Conservation (phyloP, 2,797 vertebrate species). For the Enteromius anoplus region DNA sequence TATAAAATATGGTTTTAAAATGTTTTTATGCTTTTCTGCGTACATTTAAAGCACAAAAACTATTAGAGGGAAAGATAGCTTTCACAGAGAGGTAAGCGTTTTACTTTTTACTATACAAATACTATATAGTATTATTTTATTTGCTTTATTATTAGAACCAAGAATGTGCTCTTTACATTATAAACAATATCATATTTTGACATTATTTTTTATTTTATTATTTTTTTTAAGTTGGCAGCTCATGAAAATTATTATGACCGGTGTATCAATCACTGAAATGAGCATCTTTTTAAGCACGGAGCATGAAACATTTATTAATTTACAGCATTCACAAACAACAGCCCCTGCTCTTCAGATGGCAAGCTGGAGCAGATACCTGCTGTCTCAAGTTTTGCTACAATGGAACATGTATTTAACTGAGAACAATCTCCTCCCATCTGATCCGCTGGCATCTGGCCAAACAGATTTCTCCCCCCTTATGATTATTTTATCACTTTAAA, state of each 20-base stretch:
- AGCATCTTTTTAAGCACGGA: not conserved
- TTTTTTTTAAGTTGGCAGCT: not conserved
- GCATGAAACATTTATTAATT: slow-evolving; percentile 3
- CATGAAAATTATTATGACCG: not conserved
- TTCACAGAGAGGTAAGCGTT: not conserved
- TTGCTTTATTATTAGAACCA: too few species aligned
- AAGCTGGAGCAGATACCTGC: not conserved
- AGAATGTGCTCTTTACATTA: not conserved
- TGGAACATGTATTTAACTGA: slow-evolving; percentile 59
- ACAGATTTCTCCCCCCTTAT: slow-evolving; percentile 62
- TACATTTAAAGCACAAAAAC: not conserved
- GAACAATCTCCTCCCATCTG: slow-evolving; percentile 70
- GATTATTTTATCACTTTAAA: slow-evolving; percentile 78
- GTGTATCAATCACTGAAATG: not conserved
- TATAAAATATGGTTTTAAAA: not conserved
- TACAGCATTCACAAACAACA: not conserved
- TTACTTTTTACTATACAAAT: not conserved
- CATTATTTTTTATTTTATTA: not conserved
- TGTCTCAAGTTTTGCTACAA: slow-evolving; percentile 41
- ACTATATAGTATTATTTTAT: not conserved
- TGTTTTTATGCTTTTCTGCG: not conserved
- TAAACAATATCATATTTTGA: not conserved
- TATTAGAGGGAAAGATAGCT: not conserved
- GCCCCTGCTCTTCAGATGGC: not conserved
- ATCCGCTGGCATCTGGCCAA: slow-evolving; percentile 69